Evolutionary conservation across 2,797 vertebrate genomes (phyloP).

Genomic region (Poeciliopsis infans): DNA sequence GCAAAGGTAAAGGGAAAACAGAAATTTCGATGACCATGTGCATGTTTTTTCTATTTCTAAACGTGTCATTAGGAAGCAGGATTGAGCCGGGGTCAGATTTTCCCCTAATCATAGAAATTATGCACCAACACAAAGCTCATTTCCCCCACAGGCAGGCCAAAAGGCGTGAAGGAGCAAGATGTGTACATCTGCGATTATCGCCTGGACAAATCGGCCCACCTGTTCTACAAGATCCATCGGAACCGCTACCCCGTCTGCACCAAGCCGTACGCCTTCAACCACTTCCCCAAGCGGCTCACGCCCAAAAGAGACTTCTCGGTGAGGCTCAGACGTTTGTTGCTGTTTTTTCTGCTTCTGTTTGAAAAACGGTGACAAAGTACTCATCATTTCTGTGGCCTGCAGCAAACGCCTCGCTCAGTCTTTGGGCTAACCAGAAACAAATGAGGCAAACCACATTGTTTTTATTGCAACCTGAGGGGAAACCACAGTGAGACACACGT

Average conservation of each 20-base stretch:
- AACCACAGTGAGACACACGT: slow-evolving; percentile 7
- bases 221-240: slow-evolving; percentile 99
- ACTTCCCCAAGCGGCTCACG: slow-evolving; percentile 94
- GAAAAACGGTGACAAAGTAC: slow-evolving; percentile 29
- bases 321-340: slow-evolving; percentile 55
- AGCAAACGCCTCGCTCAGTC: slow-evolving; percentile 10
- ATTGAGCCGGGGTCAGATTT: not conserved
- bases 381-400: slow-evolving; percentile 3
- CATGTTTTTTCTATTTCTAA: not conserved
- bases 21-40: not conserved
- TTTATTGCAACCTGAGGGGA: slow-evolving; percentile 11
- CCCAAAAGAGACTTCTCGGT: slow-evolving; percentile 98
- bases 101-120: not conserved
- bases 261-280: slow-evolving; percentile 96
- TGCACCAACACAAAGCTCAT: not conserved
- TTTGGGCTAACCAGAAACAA: slow-evolving; percentile 10
- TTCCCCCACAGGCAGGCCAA: slow-evolving; percentile 87
- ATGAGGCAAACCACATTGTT: slow-evolving; percentile 7
- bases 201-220: slow-evolving; percentile 96
- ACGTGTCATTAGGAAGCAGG: not conserved
- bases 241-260: slow-evolving; percentile 98
- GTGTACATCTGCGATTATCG: slow-evolving; percentile 99
- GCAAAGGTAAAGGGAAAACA: slow-evolving; percentile 86
- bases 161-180: slow-evolving; percentile 95
- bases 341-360: slow-evolving; percentile 30